Conservation (phyloP, 2,113 vertebrate species). For the Cairina moschata region DNA sequence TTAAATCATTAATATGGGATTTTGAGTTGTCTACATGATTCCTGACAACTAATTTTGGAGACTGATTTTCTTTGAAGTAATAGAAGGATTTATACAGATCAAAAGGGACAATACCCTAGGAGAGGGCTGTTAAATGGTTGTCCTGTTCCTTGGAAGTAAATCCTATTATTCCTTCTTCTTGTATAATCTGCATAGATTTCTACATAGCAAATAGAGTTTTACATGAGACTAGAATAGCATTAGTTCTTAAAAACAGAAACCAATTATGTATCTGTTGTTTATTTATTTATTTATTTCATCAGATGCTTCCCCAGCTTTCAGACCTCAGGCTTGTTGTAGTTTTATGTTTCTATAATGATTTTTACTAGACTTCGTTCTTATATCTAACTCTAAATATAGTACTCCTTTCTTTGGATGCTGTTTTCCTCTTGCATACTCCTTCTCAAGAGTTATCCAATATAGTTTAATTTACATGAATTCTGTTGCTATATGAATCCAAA, state of each 20-base stretch:
- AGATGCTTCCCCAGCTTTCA: not conserved
- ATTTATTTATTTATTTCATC: not conserved
- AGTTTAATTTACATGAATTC: not conserved
- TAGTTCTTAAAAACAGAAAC: not conserved
- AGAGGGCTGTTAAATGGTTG: not conserved
- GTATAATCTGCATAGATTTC: not conserved
- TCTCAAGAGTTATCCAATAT: not conserved
- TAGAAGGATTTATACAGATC: not conserved
- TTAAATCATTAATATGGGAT: not conserved
- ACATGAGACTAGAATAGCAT: not conserved
- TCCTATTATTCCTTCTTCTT: not conserved
- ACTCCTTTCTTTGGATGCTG: not conserved
- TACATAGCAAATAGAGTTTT: not conserved
- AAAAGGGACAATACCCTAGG: not conserved
- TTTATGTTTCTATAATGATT: not conserved
- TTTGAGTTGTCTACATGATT: not conserved
- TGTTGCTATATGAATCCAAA: not conserved
- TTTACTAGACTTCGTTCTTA: not conserved
- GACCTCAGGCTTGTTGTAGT: not conserved
- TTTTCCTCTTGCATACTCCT: not conserved
- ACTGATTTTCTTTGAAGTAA: not conserved
- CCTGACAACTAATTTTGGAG: not conserved
- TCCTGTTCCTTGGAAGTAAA: not conserved
- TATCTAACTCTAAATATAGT: not conserved
- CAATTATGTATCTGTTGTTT: not conserved